phyloP scores from a whole-genome alignment of 2,797 vertebrate species.

The Acanthopagrus latus region DNA sequence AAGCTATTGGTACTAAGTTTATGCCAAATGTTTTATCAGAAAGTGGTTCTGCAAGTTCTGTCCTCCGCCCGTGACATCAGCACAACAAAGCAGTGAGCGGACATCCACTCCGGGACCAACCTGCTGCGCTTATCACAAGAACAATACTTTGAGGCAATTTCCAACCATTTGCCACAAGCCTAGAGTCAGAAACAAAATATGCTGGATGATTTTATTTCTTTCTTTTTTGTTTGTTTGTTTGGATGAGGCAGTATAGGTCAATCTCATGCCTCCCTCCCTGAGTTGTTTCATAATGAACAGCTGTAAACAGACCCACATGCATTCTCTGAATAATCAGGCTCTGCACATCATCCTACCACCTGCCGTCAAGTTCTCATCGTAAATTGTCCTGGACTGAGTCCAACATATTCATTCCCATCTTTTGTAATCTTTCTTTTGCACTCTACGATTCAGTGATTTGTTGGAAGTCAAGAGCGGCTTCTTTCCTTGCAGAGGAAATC shows the following conservation, averaged over 20 bases:
- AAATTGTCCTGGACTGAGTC: background rate
- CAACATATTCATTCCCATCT: slow-evolving; percentile 27
- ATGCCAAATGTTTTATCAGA: background rate
- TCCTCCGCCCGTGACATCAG: background rate
- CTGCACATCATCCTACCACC: slow-evolving; percentile 18
- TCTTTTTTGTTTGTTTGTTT: background rate
- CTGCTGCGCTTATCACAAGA: background rate
- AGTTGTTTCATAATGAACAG: slow-evolving; percentile 8
- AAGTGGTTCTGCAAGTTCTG: background rate
- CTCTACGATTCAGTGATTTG: background rate
- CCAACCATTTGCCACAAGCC: background rate
- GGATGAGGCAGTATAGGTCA: background rate
- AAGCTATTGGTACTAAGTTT: background rate
- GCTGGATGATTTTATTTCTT: too few relatives aligned
- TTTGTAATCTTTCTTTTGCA: background rate
- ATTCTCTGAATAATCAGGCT: slow-evolving; percentile 33
- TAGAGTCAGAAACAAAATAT: background rate
- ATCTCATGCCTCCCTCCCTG: background rate
- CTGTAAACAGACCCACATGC: slow-evolving; percentile 26
- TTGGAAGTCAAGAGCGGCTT: background rate
- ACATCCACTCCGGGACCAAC: background rate
- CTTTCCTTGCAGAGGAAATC: background rate
- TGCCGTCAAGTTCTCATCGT: slow-evolving; percentile 21
- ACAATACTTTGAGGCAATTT: slow-evolving; percentile 3
- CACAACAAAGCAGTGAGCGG: background rate